Conservation (phyloP, 2,113 vertebrate species). For the Hemiprocne comata region DNA sequence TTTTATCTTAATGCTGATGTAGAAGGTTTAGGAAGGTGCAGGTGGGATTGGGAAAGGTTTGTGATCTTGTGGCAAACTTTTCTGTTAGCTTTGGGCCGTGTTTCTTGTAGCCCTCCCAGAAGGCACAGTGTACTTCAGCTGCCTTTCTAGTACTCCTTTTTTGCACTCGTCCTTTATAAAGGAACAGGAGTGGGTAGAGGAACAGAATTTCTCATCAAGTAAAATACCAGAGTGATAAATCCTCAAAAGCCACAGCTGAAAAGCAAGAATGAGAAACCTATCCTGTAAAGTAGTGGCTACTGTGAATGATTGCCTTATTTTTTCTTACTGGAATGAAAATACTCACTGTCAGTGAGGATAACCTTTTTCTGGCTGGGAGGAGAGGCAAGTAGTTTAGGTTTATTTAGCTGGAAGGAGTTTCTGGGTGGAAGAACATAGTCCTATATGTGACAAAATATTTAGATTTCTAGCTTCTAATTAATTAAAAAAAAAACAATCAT, state of each 20-base stretch:
- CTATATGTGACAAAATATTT: conserved; percentile 32
- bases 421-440: not conserved
- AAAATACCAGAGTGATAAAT: not conserved
- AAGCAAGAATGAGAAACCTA: not conserved
- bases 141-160: not conserved
- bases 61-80: not conserved
- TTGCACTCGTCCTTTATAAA: not conserved
- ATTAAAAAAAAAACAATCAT: not conserved
- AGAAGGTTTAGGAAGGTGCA: not conserved
- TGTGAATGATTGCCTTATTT: not conserved
- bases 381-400: not conserved
- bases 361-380: not conserved
- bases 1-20: not conserved
- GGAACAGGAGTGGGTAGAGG: not conserved
- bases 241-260: not conserved
- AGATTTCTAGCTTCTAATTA: conserved; percentile 14
- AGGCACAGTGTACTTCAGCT: not conserved
- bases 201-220: not conserved
- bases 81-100: not conserved
- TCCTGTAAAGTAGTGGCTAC: not conserved
- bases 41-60: not conserved
- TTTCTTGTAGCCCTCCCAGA: not conserved
- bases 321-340: not conserved
- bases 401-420: conserved; percentile 3
- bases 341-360: not conserved